These are phyloP conservation scores for Microcebus ravelobensis DNA, from an alignment of 2,113 vertebrate genomes.

Conservation along the genomic window DNA sequence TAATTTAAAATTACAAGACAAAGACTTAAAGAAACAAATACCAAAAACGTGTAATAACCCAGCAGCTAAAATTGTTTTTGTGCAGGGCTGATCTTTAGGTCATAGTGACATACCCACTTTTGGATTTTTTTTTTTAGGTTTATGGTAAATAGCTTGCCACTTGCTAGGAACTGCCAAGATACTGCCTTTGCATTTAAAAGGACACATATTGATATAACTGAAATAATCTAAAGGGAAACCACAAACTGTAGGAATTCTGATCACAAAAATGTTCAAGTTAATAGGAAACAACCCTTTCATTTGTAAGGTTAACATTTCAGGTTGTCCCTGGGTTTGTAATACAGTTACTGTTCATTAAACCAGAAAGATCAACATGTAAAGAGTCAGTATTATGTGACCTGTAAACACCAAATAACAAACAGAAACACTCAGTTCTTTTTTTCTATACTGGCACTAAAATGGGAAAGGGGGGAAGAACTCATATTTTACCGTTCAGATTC, in stretches of 20 bases:
- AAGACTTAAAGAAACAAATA: background rate
- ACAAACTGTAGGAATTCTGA: conserved; percentile 76
- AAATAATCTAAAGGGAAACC: conserved; percentile 82
- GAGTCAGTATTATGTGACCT: conserved; percentile 68
- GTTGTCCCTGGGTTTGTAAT: conserved; percentile 80
- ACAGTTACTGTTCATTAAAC: conserved; percentile 74
- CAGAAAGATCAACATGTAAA: conserved; percentile 53
- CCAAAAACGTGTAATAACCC: background rate
- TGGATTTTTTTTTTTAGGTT: conserved; percentile 65
- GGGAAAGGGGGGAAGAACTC: background rate
- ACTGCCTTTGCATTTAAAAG: conserved; percentile 79
- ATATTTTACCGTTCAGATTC: background rate
- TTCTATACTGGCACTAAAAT: background rate
- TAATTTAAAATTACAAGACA: background rate
- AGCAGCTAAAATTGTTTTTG: background rate
- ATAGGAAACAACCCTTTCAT: conserved; percentile 76
- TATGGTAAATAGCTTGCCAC: conserved; percentile 73
- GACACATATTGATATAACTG: conserved; percentile 69
- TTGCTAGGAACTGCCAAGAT: conserved; percentile 77
- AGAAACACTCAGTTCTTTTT: conserved; percentile 71
- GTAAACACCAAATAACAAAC: conserved; percentile 40
- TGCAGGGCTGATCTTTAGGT: background rate
- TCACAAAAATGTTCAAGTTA: conserved; percentile 75
- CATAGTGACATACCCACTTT: background rate
- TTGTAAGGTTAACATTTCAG: conserved; percentile 80